These are phyloP conservation scores for Andrena chrysosceles DNA, from an alignment of 2,888 invertebrate species.

Conservation along the genomic window DNA sequence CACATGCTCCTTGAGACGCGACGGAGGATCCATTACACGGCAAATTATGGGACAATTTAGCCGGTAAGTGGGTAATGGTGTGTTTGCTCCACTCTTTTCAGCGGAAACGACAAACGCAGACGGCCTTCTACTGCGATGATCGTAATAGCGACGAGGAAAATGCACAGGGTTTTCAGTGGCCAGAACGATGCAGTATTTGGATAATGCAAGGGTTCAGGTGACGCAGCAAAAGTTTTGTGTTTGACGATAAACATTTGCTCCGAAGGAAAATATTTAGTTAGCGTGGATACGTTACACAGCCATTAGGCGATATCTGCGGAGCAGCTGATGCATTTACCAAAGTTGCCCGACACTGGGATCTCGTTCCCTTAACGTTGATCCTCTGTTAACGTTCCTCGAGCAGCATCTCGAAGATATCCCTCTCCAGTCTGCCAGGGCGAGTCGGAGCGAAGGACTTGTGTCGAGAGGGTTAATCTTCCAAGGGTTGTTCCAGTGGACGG, in stretches of 20 bases:
- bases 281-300: conserved; percentile 6
- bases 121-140: neutral
- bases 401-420: conserved; percentile 47
- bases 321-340: conserved; percentile 35
- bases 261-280: neutral
- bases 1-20: conserved; percentile 6
- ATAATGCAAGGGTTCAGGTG: neutral
- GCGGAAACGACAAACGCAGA: neutral
- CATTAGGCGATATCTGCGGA: conserved; percentile 41
- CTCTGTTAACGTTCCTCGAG: conserved; percentile 60
- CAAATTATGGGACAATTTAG: conserved; percentile 6
- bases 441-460: conserved; percentile 13
- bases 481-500: conserved; percentile 7
- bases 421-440: conserved; percentile 27
- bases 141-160: no score
- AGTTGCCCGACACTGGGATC: conserved; percentile 35
- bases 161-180: neutral
- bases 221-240: neutral
- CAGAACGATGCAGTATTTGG: neutral
- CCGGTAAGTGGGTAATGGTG: neutral
- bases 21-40: conserved; percentile 2
- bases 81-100: neutral
- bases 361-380: conserved; percentile 45
- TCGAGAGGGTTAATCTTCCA: conserved; percentile 56
- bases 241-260: neutral